Evolutionary conservation across 2,797 vertebrate species (phyloP).

Genomic region (Apodemus agrarius): DNA sequence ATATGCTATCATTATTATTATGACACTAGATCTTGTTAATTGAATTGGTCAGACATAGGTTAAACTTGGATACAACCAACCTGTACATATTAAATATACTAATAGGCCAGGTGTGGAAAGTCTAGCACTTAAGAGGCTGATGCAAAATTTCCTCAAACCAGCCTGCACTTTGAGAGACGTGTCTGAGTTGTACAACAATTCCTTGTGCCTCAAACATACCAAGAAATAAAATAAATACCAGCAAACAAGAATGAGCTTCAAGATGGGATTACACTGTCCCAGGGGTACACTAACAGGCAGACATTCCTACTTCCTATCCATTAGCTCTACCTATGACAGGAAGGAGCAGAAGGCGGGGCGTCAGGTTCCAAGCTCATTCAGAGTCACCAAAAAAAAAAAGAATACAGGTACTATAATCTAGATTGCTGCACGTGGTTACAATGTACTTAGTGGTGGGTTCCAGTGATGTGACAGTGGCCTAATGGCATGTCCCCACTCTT

Average conservation of each 20-base stretch:
- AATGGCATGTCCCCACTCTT: neutral
- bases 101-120: neutral
- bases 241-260: neutral
- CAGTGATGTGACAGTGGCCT: neutral
- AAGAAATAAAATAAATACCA: neutral
- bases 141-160: neutral
- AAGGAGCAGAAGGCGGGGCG: neutral
- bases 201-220: neutral
- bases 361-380: conserved; percentile 58
- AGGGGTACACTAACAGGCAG: neutral
- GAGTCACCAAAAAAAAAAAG: neutral
- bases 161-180: neutral
- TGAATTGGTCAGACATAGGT: neutral
- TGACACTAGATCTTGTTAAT: neutral
- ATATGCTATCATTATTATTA: neutral
- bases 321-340: conserved; percentile 37
- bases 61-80: conserved; percentile 14
- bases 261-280: neutral
- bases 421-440: neutral
- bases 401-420: neutral
- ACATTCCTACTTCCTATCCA: conserved; percentile 46
- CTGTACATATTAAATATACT: neutral
- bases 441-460: neutral
- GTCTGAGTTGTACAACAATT: neutral
- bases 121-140: neutral